Conservation (phyloP, 2,113 vertebrate species). For the Galbula dea region DNA sequence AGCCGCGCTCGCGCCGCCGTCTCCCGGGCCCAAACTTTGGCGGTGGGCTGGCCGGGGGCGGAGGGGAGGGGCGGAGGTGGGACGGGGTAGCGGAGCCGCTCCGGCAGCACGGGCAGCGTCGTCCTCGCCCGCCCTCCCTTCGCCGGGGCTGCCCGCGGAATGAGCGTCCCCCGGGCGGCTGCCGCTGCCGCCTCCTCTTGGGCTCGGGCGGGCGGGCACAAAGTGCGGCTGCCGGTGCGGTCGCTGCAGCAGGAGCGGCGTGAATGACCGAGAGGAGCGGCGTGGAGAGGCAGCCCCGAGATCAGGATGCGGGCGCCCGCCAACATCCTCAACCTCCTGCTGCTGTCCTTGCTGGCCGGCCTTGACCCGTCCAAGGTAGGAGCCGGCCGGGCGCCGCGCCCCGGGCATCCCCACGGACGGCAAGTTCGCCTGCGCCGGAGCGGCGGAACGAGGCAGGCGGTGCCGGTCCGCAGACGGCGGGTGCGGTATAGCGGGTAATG, state of each 20-base stretch:
- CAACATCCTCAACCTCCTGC: conserved; percentile 80
- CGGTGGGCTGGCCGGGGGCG: not conserved
- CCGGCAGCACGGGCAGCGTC: conserved; percentile 64
- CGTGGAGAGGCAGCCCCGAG: conserved; percentile 38
- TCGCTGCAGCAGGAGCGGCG: conserved; percentile 61
- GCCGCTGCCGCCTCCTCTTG: conserved; percentile 49
- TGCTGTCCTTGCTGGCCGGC: conserved; percentile 82
- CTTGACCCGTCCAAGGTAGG: conserved; percentile 89
- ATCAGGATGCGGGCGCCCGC: conserved; percentile 86
- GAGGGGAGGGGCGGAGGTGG: not conserved
- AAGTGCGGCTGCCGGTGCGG: conserved; percentile 65
- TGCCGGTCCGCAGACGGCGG: not conserved
- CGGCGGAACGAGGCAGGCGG: not conserved
- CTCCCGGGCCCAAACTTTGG: conserved; percentile 74
- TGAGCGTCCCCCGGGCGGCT: conserved; percentile 72
- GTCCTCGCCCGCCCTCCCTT: conserved; percentile 25
- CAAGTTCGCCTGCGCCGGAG: not conserved
- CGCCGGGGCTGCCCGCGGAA: conserved; percentile 71
- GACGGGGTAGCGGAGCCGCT: not conserved
- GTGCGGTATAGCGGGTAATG: conserved; percentile 19
- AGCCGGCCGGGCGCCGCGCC: not conserved
- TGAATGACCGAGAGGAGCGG: conserved; percentile 43
- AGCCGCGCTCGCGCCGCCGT: not conserved
- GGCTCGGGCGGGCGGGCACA: conserved; percentile 59
- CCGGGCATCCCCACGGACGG: not conserved